Evolutionary conservation across 2,113 vertebrate species (phyloP).

Genomic region (Pelecanoides urinatrix): DNA sequence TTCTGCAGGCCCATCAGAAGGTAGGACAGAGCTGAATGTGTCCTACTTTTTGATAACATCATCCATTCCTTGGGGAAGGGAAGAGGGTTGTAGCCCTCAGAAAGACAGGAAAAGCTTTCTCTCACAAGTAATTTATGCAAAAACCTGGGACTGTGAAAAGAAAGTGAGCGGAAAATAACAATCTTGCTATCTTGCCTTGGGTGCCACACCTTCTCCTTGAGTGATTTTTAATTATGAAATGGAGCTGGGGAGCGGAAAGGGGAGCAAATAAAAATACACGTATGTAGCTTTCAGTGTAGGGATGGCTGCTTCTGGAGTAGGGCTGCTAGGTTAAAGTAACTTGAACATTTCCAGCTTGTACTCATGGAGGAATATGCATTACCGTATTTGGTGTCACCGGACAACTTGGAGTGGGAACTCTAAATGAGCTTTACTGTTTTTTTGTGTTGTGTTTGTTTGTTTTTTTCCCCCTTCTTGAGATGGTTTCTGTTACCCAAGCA

Average conservation of each 20-base stretch:
- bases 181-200: background rate
- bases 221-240: background rate
- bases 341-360: background rate
- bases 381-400: rapidly evolving
- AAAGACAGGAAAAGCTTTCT: background rate
- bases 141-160: background rate
- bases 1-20: background rate
- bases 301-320: background rate
- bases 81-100: background rate
- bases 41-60: background rate
- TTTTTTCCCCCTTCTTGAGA: background rate
- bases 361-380: background rate
- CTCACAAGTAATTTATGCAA: background rate
- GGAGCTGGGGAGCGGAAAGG: background rate
- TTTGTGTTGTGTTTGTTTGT: background rate
- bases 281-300: background rate
- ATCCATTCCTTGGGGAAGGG: background rate
- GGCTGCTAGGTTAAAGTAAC: background rate
- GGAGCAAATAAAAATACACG: background rate
- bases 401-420: background rate
- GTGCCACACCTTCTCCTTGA: background rate
- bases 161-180: background rate
- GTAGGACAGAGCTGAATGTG: background rate
- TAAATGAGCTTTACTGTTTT: background rate
- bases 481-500: background rate